Evolutionary conservation across 2,888 invertebrate species (phyloP), one percentile per base, ranked within the genome.

Genomic region (Sphaerophoria taeniata): DNA sequence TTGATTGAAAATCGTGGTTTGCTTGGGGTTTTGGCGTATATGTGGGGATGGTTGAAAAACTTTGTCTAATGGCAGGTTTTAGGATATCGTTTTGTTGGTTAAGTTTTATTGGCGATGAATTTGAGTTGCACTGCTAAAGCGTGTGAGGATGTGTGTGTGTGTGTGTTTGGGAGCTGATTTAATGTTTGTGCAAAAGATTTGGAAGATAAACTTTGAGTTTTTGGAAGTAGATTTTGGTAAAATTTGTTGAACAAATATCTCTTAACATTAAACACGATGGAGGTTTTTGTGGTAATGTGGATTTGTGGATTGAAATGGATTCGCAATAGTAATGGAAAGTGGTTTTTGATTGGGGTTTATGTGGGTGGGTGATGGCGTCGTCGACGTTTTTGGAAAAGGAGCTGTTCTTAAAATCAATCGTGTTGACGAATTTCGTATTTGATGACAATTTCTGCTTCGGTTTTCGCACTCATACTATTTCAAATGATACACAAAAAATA

Each of bases 21-120:
- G 5, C 12, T 12, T n/a, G n/a, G n/a, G n/a, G n/a, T n/a, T n/a
- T n/a, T n/a, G n/a, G n/a, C n/a, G 39, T 6, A 39, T 7, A 3
- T 51, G 24, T n/a, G n/a, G 31, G 33, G 14, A 39, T 47, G 14
- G 14, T 9, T 9, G 39, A 0, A 3, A 12, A 43, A 43, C 3
- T 58, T 36, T 6, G 7, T 3, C n/a, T 56, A 6, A 12, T 58
- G 58, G 3, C 16, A 58, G 16, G 4, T 58, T 58, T 58, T 36
- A 31, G 47, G 47, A 12, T n/a, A 4, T 61, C 36, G 6, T 24
- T 31, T 16, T 11, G 47, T 65, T 49, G 49, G 63, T 16, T 34
- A 65, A 65, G 65, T 65, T 65, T 65, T 65, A 65, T 65, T 65
- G 65, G 45, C 61, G 9, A 33, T 31, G 45, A 45, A 45, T 45